Evolutionary conservation across 2,113 vertebrate species (phyloP), one percentile per base, ranked within the genome.

Genomic region (Gambusia holbrooki): DNA sequence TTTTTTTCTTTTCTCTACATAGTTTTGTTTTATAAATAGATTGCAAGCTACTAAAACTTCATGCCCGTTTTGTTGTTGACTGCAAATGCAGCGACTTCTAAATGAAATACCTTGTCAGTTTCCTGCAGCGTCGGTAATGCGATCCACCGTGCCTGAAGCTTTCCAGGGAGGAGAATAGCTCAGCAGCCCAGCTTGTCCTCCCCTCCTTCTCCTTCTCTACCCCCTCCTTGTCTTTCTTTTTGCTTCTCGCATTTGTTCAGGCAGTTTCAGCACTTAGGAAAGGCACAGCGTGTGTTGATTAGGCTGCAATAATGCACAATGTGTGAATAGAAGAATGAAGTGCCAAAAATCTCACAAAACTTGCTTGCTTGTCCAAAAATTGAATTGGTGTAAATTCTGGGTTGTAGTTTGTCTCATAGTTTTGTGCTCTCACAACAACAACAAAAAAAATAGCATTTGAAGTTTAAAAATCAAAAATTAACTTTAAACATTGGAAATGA

Each of bases 71-170:
- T 25, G 35, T 71, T 73, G 22, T 22, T 42, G 19, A 28, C 22
- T 67, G 37, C 60, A 45, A 14, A 61, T 65, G 25, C 66, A 27
- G 1, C 42, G 29, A 61, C 28, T 77, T 58, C 66, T 62, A 83
- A 71, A 83, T 64, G 68, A 71, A 76, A 84, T 64, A 40, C 70
- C 66, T 29, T 68, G 76, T 66, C 73, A 30, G 79, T 84, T 82
- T 79, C 71, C 77, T 76, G 77, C 81, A 77, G 80, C 66, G 84
- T 82, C 22, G 66, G 95, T 93, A 94, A 94, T 95, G 95, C 94
- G 91, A 83, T 73, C 78, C 61, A 37, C 77, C 45, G 69, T 85
- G 84, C 76, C 78, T 66, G 72, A 77, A 84, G 82, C 74, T 84
- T 83, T 92, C 68, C 78, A 71, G 82, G 85, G 65, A 82, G 79